A percentile compares a stretch with the other conserved stretches of the same genome.
phyloP scores from a whole-genome alignment of 2,113 vertebrate genomes.

The Oncorhynchus mykiss region DNA sequence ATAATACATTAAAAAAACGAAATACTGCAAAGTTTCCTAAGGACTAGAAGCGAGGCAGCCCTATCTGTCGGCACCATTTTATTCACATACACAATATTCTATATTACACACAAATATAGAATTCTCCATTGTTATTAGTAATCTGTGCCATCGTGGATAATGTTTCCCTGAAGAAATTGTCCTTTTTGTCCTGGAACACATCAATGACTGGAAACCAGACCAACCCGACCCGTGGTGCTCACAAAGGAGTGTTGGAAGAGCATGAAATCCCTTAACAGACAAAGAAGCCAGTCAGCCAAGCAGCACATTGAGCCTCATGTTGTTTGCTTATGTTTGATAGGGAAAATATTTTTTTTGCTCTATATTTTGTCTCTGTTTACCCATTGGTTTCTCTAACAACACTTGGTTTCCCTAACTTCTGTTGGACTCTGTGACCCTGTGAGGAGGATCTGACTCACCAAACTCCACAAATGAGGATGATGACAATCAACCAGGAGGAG shows the following conservation, averaged over 20 bases:
- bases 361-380: slow-evolving; percentile 44
- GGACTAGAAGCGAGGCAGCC: too few species aligned
- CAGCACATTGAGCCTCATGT: slow-evolving; percentile 5
- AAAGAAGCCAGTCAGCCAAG: slow-evolving; percentile 51
- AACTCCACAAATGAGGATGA: slow-evolving; percentile 33
- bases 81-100: too few species aligned
- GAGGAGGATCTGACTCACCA: slow-evolving; percentile 24
- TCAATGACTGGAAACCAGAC: slow-evolving; percentile 41
- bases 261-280: slow-evolving; percentile 35
- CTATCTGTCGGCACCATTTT: too few species aligned
- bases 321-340: slow-evolving; percentile 22
- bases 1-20: too few species aligned
- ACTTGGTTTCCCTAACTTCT: slow-evolving; percentile 10
- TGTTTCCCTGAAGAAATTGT: slow-evolving; percentile 57
- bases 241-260: slow-evolving; percentile 46
- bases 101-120: slow-evolving; percentile 62
- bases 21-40: too few species aligned
- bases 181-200: slow-evolving; percentile 29
- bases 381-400: slow-evolving; percentile 14
- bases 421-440: not conserved
- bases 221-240: slow-evolving; percentile 27
- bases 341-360: slow-evolving; percentile 20
- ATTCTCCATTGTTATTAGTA: slow-evolving; percentile 58
- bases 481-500: slow-evolving; percentile 40
- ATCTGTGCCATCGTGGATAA: slow-evolving; percentile 54